Conservation (phyloP, 2,113 vertebrate genomes). For the Parus major region DNA sequence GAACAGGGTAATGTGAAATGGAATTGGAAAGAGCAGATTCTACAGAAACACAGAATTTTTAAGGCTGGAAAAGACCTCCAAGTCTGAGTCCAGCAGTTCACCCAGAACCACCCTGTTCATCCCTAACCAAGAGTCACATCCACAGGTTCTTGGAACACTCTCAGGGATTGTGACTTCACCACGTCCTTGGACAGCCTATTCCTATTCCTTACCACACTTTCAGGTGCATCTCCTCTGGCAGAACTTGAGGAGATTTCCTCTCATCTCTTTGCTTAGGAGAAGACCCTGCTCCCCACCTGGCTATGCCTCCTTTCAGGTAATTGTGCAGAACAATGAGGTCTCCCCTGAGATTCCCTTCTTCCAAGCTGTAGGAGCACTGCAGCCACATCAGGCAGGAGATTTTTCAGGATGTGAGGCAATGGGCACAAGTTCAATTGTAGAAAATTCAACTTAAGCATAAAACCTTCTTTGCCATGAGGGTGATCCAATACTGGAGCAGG, state of each 20-base stretch:
- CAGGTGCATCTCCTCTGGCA: not conserved
- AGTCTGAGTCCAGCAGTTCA: not conserved
- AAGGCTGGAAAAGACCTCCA: not conserved
- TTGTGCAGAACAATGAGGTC: not conserved
- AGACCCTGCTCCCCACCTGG: not conserved
- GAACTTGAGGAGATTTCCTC: not conserved
- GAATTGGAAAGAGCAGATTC: not conserved
- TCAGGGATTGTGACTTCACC: not conserved
- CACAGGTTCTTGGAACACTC: not conserved
- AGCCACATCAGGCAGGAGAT: not conserved
- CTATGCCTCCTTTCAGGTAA: not conserved
- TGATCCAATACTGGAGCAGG: not conserved
- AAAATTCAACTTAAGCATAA: not conserved
- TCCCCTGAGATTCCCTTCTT: not conserved
- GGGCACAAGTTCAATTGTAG: not conserved
- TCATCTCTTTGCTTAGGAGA: not conserved
- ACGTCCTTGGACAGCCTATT: not conserved
- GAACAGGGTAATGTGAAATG: not conserved
- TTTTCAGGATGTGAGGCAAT: not conserved
- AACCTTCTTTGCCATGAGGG: not conserved
- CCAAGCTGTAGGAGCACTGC: not conserved
- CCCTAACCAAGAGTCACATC: too few species aligned
- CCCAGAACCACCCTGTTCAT: not conserved
- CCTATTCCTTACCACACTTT: not conserved
- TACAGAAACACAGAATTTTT: not conserved